Base-by-base conservation (phyloP, 2,113 vertebrate species). In the Potamarius usumacintae region DNA sequence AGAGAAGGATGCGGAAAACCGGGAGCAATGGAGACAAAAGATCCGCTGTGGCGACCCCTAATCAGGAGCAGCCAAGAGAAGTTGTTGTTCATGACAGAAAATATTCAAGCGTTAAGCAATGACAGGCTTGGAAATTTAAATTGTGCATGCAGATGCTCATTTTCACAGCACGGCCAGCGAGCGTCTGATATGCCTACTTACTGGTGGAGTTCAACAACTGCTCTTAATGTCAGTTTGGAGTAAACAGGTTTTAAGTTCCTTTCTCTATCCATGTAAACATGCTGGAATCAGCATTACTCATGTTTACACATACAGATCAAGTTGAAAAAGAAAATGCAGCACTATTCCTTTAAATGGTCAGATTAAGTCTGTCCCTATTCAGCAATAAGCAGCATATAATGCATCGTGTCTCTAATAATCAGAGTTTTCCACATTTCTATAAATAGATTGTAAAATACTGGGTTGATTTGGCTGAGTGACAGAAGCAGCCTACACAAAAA, bases 401-500 rank as follows among this genome's bases (percentile, higher is more conserved):
- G 71, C 62, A 58, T 57, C 63, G 71, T 42, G 53, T 48, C 62
- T 25, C 27, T 27, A 25, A 83, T 57, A 58, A 82, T 9, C 34
- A 18, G 27, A 77, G 27, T 30, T 63, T 6, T 78, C 7, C 27
- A 12, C 48, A 55, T 34, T 65, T n/a, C 67, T 71, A 63, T 20
- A 65, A 12, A 11, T 67, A 55, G 14, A 63, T 25, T 17, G 1
- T 81, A 9, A 72, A 57, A 81, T 63, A 63, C 42, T 74, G 81
- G 57, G 80, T 69, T 86, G 57, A 62, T 58, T 6, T 11, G 18
- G 27, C 52, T 81, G 69, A 85, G 53, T 77, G 89, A 83, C 83
- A 69, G 50, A 5, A 22, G 34, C 2, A 57, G 60, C 60, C 63
- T 30, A 55, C 62, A 69, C 57, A 67, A 57, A 27, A 42, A 82